Evolutionary conservation across 1,140 invertebrate genomes (phyloP).

Genomic region (Temnothorax nylanderi): DNA sequence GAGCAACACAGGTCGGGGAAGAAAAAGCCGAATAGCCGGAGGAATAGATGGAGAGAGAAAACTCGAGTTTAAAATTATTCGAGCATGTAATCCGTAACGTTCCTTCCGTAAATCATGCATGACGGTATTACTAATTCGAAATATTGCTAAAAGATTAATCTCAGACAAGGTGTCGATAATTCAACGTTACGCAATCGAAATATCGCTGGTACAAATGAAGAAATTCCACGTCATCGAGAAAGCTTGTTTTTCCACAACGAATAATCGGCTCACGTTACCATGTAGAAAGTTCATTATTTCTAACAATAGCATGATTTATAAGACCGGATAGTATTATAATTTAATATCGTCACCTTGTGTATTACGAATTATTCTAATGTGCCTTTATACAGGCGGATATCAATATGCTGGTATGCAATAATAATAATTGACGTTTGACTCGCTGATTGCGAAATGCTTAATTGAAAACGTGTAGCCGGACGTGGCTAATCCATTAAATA

Average conservation of each 20-base stretch:
- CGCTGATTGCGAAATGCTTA: constrained; percentile 18
- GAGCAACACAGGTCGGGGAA: not conserved
- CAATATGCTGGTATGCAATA: not conserved
- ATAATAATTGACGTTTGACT: constrained; percentile 26
- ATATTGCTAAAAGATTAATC: constrained; percentile 35
- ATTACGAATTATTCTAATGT: constrained; percentile 22
- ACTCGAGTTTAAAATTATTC: constrained; percentile 69
- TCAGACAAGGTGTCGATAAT: constrained; percentile 31
- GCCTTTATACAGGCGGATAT: not conserved
- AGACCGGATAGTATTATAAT: not conserved
- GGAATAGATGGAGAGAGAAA: constrained; percentile 22
- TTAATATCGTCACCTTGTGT: not conserved
- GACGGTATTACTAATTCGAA: not conserved
- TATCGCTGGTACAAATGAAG: not conserved
- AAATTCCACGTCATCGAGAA: constrained; percentile 20
- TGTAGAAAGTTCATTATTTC: not conserved
- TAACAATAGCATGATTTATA: not conserved
- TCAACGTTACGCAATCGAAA: constrained; percentile 17
- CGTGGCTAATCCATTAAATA: constrained; percentile 40
- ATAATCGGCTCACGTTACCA: constrained; percentile 9
- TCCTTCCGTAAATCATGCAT: constrained; percentile 49
- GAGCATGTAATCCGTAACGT: constrained; percentile 69
- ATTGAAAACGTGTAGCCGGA: constrained; percentile 51
- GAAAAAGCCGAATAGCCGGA: constrained; percentile 27
- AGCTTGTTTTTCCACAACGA: constrained; percentile 6